These are phyloP conservation scores for Melanotaenia trifasciata DNA, from an alignment of 2,797 vertebrate genomes.

Conservation along the genomic window DNA sequence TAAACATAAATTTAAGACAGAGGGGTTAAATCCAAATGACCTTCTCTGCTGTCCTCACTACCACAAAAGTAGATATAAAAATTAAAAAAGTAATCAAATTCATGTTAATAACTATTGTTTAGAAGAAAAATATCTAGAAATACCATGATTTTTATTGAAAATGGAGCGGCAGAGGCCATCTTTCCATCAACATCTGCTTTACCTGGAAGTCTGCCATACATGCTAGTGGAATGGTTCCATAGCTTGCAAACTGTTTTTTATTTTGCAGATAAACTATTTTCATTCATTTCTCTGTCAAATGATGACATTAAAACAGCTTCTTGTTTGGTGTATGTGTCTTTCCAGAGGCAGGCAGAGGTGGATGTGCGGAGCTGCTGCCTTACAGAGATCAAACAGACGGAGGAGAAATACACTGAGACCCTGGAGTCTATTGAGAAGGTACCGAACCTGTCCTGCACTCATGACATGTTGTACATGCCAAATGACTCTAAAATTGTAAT, in stretches of 20 bases:
- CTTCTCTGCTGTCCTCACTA: no score
- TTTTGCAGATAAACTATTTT: not conserved
- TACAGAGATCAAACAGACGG: constrained; percentile 94
- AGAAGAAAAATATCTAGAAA: no score
- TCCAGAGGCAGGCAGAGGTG: constrained; percentile 88
- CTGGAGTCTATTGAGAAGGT: constrained; percentile 90
- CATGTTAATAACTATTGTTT: no score
- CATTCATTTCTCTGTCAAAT: not conserved
- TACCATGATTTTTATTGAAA: not conserved
- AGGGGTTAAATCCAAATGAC: no score
- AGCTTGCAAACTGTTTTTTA: not conserved
- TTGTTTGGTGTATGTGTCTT: constrained; percentile 33
- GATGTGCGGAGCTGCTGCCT: constrained; percentile 93
- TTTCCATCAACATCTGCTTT: not conserved
- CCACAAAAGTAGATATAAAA: no score
- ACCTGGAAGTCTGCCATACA: not conserved
- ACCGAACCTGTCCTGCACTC: constrained; percentile 15
- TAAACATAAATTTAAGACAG: no score
- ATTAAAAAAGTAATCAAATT: no score
- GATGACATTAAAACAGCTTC: not conserved
- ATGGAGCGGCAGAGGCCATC: not conserved
- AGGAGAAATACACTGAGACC: constrained; percentile 94
- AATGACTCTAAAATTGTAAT: not conserved
- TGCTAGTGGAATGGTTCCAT: not conserved
- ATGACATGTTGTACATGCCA: not conserved